Base-by-base conservation (phyloP, 2,888 invertebrate species). In the Clitarchus hookeri region DNA sequence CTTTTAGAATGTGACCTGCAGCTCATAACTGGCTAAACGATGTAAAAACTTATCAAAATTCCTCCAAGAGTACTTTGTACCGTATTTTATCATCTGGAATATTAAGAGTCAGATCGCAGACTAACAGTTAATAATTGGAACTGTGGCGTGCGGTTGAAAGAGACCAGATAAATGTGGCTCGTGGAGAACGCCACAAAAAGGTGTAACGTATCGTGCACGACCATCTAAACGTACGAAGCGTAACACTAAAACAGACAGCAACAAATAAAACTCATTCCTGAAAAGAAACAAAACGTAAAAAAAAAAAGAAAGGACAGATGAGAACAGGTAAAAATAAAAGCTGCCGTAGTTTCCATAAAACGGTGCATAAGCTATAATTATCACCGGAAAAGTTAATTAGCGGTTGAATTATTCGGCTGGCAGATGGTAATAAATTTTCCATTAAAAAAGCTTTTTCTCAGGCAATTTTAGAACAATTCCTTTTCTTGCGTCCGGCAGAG, bases 351-450 rank as follows among this genome's bases (percentile, higher is more conserved):
- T 65, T 65, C 65, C 65, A 65, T n/a, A 65, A 65, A 65, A 65
- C 65, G 23, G 65, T n/a, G 23, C 65, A 65, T 23, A 65, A 65
- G 65, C 65, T 65, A n/a, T 65, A 65, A 65, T 65, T 65, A 65
- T 65, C 65, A 65, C 65, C 65, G 16, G 65, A 65, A 65, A n/a
- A 65, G 65, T 65, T 65, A 65, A 65, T 65, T 65, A 65, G 65
- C n/a, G 65, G 65, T 65, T 65, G 65, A n/a, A 65, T 48, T 65
- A 65, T 65, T 65, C 23, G 23, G 65, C 65, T 23, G 65, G 65
- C 65, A 65, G 65, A 65, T 65, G 65, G 65, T 65, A 65, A 65
- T 65, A 65, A 65, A 65, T 65, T 65, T 65, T 65, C 65, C 65
- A 65, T 65, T 23, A 65, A 65, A 48, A 65, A 65, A 1, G 23